Evolutionary conservation across 2,113 vertebrate species (phyloP).

Genomic region (Lathamus discolor): DNA sequence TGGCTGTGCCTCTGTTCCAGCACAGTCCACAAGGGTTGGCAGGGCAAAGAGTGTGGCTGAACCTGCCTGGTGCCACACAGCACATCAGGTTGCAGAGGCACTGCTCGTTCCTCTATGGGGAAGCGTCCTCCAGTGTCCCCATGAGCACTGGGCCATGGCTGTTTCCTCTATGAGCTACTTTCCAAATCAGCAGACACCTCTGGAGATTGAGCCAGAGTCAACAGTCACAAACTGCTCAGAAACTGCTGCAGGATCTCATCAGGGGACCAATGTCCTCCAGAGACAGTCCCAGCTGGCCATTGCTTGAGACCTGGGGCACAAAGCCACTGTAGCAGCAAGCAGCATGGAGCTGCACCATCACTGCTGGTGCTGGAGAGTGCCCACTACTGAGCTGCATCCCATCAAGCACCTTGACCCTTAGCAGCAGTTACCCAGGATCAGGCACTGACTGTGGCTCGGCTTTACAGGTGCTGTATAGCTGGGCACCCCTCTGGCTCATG

Average conservation of each 20-base stretch:
- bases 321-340: background rate
- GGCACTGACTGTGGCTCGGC: rapidly evolving
- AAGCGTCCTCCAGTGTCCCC: rapidly evolving
- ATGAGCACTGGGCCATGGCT: background rate
- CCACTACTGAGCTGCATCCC: background rate
- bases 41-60: background rate
- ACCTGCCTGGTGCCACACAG: background rate
- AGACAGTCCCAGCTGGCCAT: background rate
- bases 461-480: background rate
- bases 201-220: background rate
- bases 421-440: background rate
- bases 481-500: rapidly evolving
- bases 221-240: background rate
- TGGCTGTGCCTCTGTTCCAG: background rate
- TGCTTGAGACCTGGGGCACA: background rate
- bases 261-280: background rate
- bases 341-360: rapidly evolving
- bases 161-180: background rate
- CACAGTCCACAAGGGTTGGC: background rate
- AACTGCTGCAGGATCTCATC: background rate
- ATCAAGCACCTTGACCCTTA: background rate
- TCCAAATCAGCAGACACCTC: background rate
- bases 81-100: background rate
- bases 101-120: background rate
- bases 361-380: background rate